Percentiles rank a stretch among this genome's conserved stretches.
These are phyloP conservation scores for Leptodactylus fuscus DNA, from an alignment of 2,113 vertebrate genomes.

Conservation along the genomic window DNA sequence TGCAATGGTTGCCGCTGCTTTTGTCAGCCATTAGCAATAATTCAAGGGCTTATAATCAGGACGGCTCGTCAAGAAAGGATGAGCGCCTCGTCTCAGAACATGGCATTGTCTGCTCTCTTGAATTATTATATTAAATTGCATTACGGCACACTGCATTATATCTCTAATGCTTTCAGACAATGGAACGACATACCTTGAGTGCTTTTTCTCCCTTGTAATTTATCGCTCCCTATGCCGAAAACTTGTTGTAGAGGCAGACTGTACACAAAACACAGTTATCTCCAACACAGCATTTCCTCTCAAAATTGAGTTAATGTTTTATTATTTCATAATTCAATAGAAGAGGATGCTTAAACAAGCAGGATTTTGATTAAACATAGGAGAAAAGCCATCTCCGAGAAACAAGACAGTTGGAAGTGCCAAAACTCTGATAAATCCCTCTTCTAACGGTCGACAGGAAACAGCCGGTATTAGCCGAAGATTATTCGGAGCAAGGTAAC, in stretches of 20 bases:
- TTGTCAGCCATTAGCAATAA: conserved; percentile 24
- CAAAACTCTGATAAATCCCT: conserved; percentile 47
- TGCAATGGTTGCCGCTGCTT: neutral
- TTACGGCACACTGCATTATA: conserved; percentile 33
- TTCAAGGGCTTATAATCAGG: conserved; percentile 25
- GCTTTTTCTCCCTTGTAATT: conserved; percentile 35
- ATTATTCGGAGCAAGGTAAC: conserved; percentile 37
- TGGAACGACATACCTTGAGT: conserved; percentile 33
- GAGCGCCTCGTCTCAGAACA: conserved; percentile 37
- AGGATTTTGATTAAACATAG: conserved; percentile 70
- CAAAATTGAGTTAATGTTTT: conserved; percentile 71
- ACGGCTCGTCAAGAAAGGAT: conserved; percentile 23
- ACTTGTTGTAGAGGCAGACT: conserved; percentile 56
- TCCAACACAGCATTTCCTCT: conserved; percentile 65
- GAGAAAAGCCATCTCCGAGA: conserved; percentile 67
- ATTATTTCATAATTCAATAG: conserved; percentile 72
- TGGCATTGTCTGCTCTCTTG: conserved; percentile 28
- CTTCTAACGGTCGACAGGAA: neutral
- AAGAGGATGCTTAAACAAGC: conserved; percentile 70
- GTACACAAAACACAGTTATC: conserved; percentile 61
- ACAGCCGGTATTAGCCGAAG: neutral
- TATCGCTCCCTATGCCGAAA: conserved; percentile 21
- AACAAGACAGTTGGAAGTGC: conserved; percentile 42
- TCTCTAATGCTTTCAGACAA: conserved; percentile 53
- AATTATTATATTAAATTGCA: conserved; percentile 49